Evolutionary conservation across 2,888 invertebrate genomes (phyloP).

Genomic region (Latheticus oryzae): DNA sequence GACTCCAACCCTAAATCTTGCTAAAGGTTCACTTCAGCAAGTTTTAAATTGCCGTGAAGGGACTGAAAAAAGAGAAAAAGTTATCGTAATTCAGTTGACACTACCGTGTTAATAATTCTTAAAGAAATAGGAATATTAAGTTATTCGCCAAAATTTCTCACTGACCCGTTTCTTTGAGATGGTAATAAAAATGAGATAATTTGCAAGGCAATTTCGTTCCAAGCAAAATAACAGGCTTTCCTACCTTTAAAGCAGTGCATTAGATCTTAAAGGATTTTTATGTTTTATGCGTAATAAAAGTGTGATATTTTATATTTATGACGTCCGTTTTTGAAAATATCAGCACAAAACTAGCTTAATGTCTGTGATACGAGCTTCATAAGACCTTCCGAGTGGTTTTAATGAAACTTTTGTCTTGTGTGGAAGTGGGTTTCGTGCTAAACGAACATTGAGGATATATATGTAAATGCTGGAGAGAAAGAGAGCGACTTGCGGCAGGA

Average conservation of each 20-base stretch:
- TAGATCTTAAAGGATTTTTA: conserved; percentile 37
- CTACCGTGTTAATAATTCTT: background rate
- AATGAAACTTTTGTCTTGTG: conserved; percentile 28
- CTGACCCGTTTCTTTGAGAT: conserved; percentile 18
- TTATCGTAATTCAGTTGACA: background rate
- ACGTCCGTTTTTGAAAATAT: conserved; percentile 3
- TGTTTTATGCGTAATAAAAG: conserved; percentile 37
- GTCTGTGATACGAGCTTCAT: no score
- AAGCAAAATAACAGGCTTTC: conserved; percentile 23
- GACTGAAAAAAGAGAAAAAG: conserved; percentile 9
- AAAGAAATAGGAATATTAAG: conserved; percentile 6
- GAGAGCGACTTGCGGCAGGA: no score
- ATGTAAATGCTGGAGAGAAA: no score
- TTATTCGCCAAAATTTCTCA: background rate
- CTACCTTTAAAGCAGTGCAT: conserved; percentile 33
- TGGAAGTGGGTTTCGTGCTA: conserved; percentile 7
- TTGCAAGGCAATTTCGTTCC: conserved; percentile 22
- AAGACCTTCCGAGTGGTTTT: conserved; percentile 7
- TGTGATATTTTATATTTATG: conserved; percentile 37
- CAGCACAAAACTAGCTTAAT: background rate
- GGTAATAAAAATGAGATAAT: conserved; percentile 35
- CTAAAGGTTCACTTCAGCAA: conserved; percentile 24
- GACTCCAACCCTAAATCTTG: conserved; percentile 14
- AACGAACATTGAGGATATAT: no score
- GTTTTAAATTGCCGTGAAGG: conserved; percentile 21